Base-by-base conservation (phyloP, 2,113 vertebrate species). In the Xiphophorus couchianus region DNA sequence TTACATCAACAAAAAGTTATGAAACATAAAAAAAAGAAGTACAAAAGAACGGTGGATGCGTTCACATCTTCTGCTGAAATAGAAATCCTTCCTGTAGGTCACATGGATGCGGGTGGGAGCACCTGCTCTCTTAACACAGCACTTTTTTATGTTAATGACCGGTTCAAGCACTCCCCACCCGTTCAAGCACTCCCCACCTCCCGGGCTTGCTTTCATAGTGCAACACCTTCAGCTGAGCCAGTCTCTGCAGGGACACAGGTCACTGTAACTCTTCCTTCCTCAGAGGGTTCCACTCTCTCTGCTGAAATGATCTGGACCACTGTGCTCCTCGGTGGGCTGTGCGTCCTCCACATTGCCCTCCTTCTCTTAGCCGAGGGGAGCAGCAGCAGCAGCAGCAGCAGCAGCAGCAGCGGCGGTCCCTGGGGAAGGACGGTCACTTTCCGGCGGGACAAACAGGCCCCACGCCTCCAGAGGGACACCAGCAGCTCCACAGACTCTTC, bases 71-170 rank as follows among this genome's bases (percentile, higher is more conserved):
- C 4, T 71, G 67, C 4, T 44, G 69, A 67, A 15, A 27, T 35
- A 63, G 28, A 27, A 67, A 80, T 72, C 66, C 73, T 58, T 44
- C 66, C 62, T 5, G 66, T 74, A 63, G 80, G 74, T 77, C 81
- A 84, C 74, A 63, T 77, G 72, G 66, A 90, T 91, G 85, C 88
- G 88, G 88, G 92, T 54, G 73, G 31, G 71, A 71, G 83, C 89
- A 87, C 87, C 84, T 89, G 89, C 75, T 60, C 76, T 11, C 86
- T 78, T 81, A 68, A 75, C 88, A 14, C 86, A 88, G 89, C 88
- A 91, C 82, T 92, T 91, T 66, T 77, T 78, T 83, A 88, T 86
- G 90, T 82, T 74, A 91, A 93, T 88, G 82, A 84, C 67, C 82
- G 68, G 61, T 80, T 33, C 44, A 28, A 42, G 75, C 78, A 28